Base-by-base conservation (phyloP, 2,113 vertebrate species). In the Macroglossus sobrinus region DNA sequence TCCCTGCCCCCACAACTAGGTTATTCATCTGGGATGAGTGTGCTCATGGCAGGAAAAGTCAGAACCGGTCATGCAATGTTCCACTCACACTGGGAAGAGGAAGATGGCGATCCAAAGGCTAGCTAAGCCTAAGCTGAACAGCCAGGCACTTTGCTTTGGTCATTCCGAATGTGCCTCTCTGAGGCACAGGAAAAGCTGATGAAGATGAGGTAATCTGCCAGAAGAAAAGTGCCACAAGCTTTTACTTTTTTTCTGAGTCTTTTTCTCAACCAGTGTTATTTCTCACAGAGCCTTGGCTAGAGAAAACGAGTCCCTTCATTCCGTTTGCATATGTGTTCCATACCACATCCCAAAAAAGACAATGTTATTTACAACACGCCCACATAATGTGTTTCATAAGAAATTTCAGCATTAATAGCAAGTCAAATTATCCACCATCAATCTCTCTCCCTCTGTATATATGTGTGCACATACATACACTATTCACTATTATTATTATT, bases 311-410 rank as follows among this genome's bases (percentile, higher is more conserved):
- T 19, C 66, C 40, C 78, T 78, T 40, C 47, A 12, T 75, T 86
- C 22, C 64, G 59, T 88, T 81, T 26, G 19, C 76, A 26, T 38
- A 45, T 43, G 63, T 89, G 57, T 35, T 68, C 43, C 88, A 84
- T 38, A 85, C 30, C 26, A 35, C 6, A 71, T 75, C 72, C 40
- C 84, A 86, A 89, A 64, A 64, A 91, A 80, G 0, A 0, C 38
- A n/a, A 43, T 15, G 68, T 26, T 90, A 75, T 89, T 55, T 81
- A 16, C 8, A 38, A 50, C 75, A 96, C 4, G 30, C 30, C 50
- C 40, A 66, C 12, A 81, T 53, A 89, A n/a, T 68, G 21, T 71
- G 45, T 95, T 92, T 84, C 80, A 89, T 74, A 98, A 92, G 87
- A 96, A 81, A 63, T 33, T 45, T 91, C 79, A 59, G 24, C 21